Evolutionary conservation across 2,888 invertebrate genomes (phyloP).

Genomic region (Ochropleura leucogaster): DNA sequence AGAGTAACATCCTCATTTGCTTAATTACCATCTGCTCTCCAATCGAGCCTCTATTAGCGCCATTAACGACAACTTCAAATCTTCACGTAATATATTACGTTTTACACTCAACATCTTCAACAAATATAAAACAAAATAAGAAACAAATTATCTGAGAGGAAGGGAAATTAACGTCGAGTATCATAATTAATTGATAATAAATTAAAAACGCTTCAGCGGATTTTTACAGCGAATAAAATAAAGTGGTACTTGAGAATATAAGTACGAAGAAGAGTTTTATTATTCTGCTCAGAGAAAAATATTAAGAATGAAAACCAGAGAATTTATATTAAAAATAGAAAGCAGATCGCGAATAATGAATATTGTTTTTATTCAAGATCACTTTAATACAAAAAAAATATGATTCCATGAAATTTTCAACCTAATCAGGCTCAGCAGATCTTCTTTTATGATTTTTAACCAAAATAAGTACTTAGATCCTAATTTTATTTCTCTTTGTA

Average conservation of each 20-base stretch:
- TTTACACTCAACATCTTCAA: slow-evolving; percentile 35
- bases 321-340: not conserved
- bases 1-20: slow-evolving; percentile 46
- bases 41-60: slow-evolving; percentile 30
- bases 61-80: slow-evolving; percentile 31
- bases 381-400: not conserved
- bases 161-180: slow-evolving; percentile 62
- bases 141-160: slow-evolving; percentile 62
- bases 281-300: slow-evolving; percentile 1
- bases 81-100: slow-evolving; percentile 32
- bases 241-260: slow-evolving; percentile 32
- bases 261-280: not conserved
- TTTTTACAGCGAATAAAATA: slow-evolving; percentile 52
- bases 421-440: not conserved
- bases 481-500: not conserved
- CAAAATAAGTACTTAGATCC: not conserved
- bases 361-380: not conserved
- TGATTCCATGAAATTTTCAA: not conserved
- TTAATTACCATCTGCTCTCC: slow-evolving; percentile 44
- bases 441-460: not conserved
- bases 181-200: slow-evolving; percentile 69
- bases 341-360: not conserved
- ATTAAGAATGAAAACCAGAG: not conserved
- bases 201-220: slow-evolving; percentile 56
- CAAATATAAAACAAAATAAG: slow-evolving; percentile 62